A percentile compares a stretch with the other conserved stretches of the same genome.
phyloP scores from a whole-genome alignment of 2,113 vertebrate species.

The Antechinus stuartii region DNA sequence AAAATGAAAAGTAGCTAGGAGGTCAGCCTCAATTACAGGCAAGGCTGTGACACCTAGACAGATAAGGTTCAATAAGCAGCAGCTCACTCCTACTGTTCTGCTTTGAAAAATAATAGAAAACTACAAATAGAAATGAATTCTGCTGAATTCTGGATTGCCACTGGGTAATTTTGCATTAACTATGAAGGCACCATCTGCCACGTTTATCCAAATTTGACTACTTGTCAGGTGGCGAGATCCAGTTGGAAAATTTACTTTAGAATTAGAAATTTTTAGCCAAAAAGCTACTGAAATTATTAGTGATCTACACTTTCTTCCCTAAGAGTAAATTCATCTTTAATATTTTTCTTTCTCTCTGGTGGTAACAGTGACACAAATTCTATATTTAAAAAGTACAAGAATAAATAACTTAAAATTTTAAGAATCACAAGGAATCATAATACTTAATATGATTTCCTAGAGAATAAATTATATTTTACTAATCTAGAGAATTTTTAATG shows the following conservation, averaged over 20 bases:
- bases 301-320: conserved; percentile 47
- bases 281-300: conserved; percentile 60
- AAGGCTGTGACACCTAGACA: conserved; percentile 19
- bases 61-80: conserved; percentile 29
- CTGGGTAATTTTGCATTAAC: conserved; percentile 56
- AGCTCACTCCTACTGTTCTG: conserved; percentile 37
- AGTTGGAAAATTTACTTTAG: conserved; percentile 59
- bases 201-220: conserved; percentile 43
- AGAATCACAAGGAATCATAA: conserved; percentile 37
- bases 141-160: conserved; percentile 44
- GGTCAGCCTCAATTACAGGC: neutral
- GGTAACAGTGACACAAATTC: neutral
- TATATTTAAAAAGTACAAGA: neutral
- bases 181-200: conserved; percentile 67
- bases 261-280: conserved; percentile 60
- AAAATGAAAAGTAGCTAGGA: conserved; percentile 26
- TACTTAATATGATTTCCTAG: conserved; percentile 11
- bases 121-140: conserved; percentile 62
- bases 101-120: conserved; percentile 65
- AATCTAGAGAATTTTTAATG: conserved; percentile 42
- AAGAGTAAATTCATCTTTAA: conserved; percentile 30
- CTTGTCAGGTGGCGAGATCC: conserved; percentile 55
- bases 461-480: conserved; percentile 26
- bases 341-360: conserved; percentile 1
- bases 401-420: conserved; percentile 10